These are phyloP conservation scores for Rallus crepitans DNA, from an alignment of 2,797 vertebrate genomes.

Conservation along the genomic window DNA sequence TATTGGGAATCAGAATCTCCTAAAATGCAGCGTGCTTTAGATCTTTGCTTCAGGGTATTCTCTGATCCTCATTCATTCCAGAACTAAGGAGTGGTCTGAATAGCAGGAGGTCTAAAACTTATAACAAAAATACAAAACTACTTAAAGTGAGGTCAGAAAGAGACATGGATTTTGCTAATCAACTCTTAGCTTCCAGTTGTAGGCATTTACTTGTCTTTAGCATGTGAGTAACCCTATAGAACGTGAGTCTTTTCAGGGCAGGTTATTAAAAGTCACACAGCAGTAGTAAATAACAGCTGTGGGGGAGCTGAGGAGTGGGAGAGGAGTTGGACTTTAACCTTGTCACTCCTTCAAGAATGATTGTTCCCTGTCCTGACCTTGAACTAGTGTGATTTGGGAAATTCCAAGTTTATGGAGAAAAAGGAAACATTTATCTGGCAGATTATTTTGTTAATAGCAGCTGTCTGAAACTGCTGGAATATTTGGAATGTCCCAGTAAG, in stretches of 20 bases:
- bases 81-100: neutral
- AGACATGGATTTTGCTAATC: neutral
- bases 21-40: neutral
- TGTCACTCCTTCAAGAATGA: conserved; percentile 32
- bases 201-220: neutral
- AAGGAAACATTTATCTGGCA: conserved; percentile 28
- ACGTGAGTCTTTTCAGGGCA: neutral
- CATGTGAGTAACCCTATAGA: neutral
- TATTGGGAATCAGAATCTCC: neutral
- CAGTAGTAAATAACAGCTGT: conserved; percentile 58
- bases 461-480: conserved; percentile 24
- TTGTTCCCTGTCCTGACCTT: conserved; percentile 45
- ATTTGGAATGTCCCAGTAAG: conserved; percentile 13
- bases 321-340: conserved; percentile 18
- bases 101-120: neutral
- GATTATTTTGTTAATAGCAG: conserved; percentile 38
- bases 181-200: neutral
- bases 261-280: conserved; percentile 15
- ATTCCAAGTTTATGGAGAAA: conserved; percentile 42
- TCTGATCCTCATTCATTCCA: neutral
- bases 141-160: neutral
- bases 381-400: conserved; percentile 23
- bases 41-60: neutral
- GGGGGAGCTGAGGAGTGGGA: neutral
- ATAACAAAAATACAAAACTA: neutral